These are phyloP conservation scores for Chaetoderma sp. DNA, from an alignment of 2,888 invertebrate genomes.

Conservation along the genomic window DNA sequence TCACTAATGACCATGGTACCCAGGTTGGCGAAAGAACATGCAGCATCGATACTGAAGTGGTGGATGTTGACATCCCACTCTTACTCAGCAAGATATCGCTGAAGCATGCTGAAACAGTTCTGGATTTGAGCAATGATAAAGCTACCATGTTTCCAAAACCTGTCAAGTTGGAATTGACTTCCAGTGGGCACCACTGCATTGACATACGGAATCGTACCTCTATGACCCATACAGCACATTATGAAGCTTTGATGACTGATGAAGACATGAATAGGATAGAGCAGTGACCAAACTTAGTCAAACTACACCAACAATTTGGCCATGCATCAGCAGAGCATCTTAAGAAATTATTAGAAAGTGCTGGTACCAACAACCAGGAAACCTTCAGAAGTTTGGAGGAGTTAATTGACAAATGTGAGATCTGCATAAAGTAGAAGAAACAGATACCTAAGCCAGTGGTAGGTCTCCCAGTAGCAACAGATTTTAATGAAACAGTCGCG, in stretches of 20 bases:
- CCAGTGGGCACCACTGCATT: constrained; percentile 27
- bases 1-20: not conserved
- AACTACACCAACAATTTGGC: constrained; percentile 24
- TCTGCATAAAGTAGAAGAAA: not conserved
- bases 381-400: not conserved
- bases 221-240: not conserved
- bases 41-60: constrained; percentile 21
- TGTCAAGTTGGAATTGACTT: constrained; percentile 21
- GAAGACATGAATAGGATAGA: not conserved
- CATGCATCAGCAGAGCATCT: constrained; percentile 17
- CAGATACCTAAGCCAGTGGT: constrained; percentile 18
- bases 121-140: constrained; percentile 14
- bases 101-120: constrained; percentile 12
- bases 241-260: not conserved
- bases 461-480: constrained; percentile 5
- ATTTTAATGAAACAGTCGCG: not conserved
- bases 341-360: not conserved
- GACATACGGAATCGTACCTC: not conserved
- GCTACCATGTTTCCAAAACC: constrained; percentile 18
- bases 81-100: constrained; percentile 24
- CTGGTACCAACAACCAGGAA: not conserved
- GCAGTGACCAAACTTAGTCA: not conserved
- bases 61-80: constrained; percentile 18
- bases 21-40: constrained; percentile 14
- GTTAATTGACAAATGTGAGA: constrained; percentile 4